Evolutionary conservation across 2,888 invertebrate genomes (phyloP).

Genomic region (Drosophila diplacantha): DNA sequence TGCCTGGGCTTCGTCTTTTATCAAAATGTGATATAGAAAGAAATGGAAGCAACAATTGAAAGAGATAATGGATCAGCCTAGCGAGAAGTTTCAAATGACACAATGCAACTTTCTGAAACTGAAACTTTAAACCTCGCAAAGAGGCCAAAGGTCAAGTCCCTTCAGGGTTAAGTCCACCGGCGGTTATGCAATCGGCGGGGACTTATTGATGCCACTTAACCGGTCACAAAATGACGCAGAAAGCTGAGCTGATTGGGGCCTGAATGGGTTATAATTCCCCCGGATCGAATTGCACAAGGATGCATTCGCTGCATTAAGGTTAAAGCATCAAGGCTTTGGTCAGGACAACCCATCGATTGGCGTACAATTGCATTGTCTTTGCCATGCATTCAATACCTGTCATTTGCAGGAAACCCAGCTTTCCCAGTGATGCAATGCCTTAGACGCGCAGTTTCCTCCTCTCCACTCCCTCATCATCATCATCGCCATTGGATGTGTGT

Average conservation of each 20-base stretch:
- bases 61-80: constrained; percentile 42
- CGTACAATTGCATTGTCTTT: constrained; percentile 37
- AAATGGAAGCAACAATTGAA: constrained; percentile 40
- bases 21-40: neutral
- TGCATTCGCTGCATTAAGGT: constrained; percentile 44
- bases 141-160: constrained; percentile 47
- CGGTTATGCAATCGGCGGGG: constrained; percentile 20
- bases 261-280: neutral
- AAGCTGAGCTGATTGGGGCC: neutral
- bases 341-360: constrained; percentile 51
- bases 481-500: neutral
- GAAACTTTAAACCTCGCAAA: constrained; percentile 48
- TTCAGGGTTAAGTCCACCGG: neutral
- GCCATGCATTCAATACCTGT: constrained; percentile 39
- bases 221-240: constrained; percentile 20
- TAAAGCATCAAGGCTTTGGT: constrained; percentile 39
- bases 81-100: constrained; percentile 51
- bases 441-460: constrained; percentile 19
- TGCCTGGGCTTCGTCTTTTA: constrained; percentile 2
- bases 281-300: constrained; percentile 42
- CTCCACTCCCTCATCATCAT: neutral
- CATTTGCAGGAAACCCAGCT: constrained; percentile 37
- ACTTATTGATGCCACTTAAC: constrained; percentile 18
- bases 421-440: constrained; percentile 42
- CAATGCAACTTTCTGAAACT: constrained; percentile 45